Percentiles rank a stretch among this genome's conserved stretches.
Evolutionary conservation across 2,888 invertebrate species (phyloP).

Genomic region (Zhuqinia jingwanae): DNA sequence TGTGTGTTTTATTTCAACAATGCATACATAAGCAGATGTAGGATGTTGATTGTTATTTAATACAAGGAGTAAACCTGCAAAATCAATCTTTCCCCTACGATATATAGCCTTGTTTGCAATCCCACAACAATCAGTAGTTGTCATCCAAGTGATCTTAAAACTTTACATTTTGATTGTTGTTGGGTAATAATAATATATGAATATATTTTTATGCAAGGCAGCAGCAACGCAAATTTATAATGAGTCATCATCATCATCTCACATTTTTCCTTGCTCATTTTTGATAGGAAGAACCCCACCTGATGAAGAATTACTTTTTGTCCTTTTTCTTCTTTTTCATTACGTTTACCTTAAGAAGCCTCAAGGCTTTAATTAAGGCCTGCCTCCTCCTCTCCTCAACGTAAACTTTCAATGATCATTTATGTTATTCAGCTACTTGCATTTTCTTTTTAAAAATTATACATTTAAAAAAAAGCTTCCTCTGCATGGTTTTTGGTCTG

Average conservation of each 20-base stretch:
- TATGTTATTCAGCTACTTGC: conserved; percentile 6
- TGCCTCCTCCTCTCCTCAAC: too few relatives aligned
- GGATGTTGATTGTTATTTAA: too few relatives aligned
- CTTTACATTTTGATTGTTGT: conserved; percentile 1
- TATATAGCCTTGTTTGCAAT: not conserved
- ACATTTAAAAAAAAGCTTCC: too few relatives aligned
- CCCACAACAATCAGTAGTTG: too few relatives aligned
- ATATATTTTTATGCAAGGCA: too few relatives aligned
- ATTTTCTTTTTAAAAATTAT: conserved; percentile 9
- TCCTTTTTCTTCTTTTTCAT: conserved; percentile 9
- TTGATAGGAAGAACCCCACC: conserved; percentile 6
- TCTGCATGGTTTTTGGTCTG: too few relatives aligned
- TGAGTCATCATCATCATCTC: conserved; percentile 23
- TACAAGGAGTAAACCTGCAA: conserved; percentile 28
- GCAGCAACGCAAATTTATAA: not conserved
- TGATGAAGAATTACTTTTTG: conserved; percentile 27
- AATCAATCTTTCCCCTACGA: conserved; percentile 37
- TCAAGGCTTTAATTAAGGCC: conserved; percentile 23
- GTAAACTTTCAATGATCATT: too few relatives aligned
- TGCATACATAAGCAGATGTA: conserved; percentile 9
- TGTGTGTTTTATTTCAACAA: conserved; percentile 39
- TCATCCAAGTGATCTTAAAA: conserved; percentile 37
- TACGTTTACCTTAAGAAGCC: not conserved
- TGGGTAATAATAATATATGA: not conserved
- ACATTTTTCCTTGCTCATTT: not conserved